phyloP scores from a whole-genome alignment of 1,140 invertebrate genomes.

The Camponotus vicinus region DNA sequence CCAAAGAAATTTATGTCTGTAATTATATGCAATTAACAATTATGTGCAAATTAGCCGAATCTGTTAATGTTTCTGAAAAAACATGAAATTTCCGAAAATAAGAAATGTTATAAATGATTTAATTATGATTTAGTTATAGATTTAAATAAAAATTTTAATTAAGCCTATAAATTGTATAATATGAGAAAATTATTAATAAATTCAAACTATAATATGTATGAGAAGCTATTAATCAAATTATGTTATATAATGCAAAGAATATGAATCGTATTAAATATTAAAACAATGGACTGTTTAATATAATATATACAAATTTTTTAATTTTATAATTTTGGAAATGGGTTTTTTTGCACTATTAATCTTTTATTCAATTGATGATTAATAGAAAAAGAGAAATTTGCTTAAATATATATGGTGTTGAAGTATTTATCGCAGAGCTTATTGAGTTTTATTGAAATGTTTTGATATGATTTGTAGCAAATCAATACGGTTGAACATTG shows the following conservation, averaged over 20 bases:
- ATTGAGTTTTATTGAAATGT: slow-evolving; percentile 41
- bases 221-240: slow-evolving; percentile 17
- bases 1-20: not conserved
- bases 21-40: not conserved
- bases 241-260: not conserved
- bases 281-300: not conserved
- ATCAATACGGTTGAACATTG: slow-evolving; percentile 30
- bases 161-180: not conserved
- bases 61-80: not conserved
- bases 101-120: not conserved
- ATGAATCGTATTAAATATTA: slow-evolving; percentile 10
- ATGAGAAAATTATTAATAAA: slow-evolving; percentile 5
- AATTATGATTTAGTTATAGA: not conserved
- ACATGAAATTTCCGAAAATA: not conserved
- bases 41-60: not conserved
- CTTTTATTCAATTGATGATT: slow-evolving; percentile 12
- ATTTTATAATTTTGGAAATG: no score
- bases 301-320: no score
- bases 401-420: slow-evolving; percentile 6
- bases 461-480: slow-evolving; percentile 46
- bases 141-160: not conserved
- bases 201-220: slow-evolving; percentile 21
- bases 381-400: slow-evolving; percentile 8
- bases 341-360: not conserved
- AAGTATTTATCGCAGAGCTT: slow-evolving; percentile 26